phyloP scores from a whole-genome alignment of 2,797 vertebrate species.

The Leptoclinus maculatus region DNA sequence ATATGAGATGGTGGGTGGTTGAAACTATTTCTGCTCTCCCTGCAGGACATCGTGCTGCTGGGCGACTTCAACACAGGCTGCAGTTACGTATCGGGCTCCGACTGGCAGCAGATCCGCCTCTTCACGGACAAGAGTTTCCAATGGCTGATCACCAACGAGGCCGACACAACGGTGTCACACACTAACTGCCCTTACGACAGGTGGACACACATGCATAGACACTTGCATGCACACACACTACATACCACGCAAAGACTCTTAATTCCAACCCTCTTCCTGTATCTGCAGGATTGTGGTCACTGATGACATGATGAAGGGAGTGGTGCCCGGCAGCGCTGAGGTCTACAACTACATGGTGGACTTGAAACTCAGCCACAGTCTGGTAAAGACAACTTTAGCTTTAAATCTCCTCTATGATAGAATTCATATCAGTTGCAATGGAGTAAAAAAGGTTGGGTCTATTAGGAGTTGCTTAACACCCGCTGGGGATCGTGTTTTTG shows the following conservation, averaged over 20 bases:
- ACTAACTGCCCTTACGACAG: constrained; percentile 91
- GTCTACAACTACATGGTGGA: constrained; percentile 86
- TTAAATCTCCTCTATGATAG: background rate
- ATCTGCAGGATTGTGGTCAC: constrained; percentile 89
- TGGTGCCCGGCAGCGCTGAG: constrained; percentile 77
- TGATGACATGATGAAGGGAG: constrained; percentile 75
- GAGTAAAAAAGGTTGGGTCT: background rate
- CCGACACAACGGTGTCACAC: constrained; percentile 88
- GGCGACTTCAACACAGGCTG: too few relatives aligned
- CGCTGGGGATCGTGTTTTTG: background rate
- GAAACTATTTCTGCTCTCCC: too few relatives aligned
- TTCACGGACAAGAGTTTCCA: constrained; percentile 87
- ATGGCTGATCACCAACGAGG: constrained; percentile 87
- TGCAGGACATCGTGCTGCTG: too few relatives aligned
- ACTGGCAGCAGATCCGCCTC: constrained; percentile 89
- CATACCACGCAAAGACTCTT: background rate
- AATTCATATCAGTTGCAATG: background rate
- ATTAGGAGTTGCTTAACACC: background rate
- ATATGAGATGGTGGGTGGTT: too few relatives aligned
- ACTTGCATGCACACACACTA: background rate
- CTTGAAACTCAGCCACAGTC: constrained; percentile 80
- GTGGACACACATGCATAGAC: constrained; percentile 61
- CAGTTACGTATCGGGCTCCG: constrained; percentile 78
- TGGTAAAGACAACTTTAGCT: constrained; percentile 78
- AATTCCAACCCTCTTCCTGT: background rate